A percentile compares a stretch with the other conserved stretches of the same genome.
These are phyloP conservation scores for Drosophila atripex DNA, from an alignment of 2,888 invertebrate genomes.

Conservation along the genomic window DNA sequence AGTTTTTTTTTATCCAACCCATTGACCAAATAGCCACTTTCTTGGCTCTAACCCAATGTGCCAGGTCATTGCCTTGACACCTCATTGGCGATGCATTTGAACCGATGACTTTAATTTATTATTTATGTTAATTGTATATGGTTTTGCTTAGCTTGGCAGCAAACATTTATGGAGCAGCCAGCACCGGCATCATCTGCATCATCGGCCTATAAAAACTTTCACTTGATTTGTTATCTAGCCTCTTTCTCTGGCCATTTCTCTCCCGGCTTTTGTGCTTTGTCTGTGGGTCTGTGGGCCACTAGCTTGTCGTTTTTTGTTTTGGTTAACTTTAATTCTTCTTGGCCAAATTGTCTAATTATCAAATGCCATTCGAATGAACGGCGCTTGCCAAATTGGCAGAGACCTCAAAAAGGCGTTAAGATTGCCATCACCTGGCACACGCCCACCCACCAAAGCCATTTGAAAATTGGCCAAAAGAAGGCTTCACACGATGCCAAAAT, in stretches of 20 bases:
- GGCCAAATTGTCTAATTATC: constrained; percentile 64
- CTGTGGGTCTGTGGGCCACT: constrained; percentile 48
- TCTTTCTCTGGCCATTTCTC: constrained; percentile 35
- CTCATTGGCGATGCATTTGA: constrained; percentile 22
- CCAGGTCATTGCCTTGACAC: constrained; percentile 41
- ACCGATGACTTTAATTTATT: constrained; percentile 45
- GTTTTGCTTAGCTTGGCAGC: constrained; percentile 26
- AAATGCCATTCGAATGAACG: constrained; percentile 41
- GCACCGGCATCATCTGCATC: constrained; percentile 9
- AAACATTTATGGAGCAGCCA: constrained; percentile 29
- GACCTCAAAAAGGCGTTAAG: constrained; percentile 62
- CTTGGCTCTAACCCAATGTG: constrained; percentile 11
- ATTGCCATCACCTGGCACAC: constrained; percentile 58
- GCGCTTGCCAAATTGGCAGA: constrained; percentile 69
- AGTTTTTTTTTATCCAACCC: neutral
- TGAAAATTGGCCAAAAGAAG: constrained; percentile 60
- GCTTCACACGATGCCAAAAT: constrained; percentile 52
- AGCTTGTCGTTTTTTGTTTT: constrained; percentile 9
- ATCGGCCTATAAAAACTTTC: constrained; percentile 45
- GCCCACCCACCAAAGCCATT: constrained; percentile 53
- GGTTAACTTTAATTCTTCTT: constrained; percentile 29
- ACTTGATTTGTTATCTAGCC: constrained; percentile 39
- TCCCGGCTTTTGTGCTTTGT: constrained; percentile 27
- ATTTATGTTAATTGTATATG: constrained; percentile 43
- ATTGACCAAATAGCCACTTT: neutral